Conservation (phyloP, 2,888 invertebrate genomes). For the Chaitophorus viminalis region DNA sequence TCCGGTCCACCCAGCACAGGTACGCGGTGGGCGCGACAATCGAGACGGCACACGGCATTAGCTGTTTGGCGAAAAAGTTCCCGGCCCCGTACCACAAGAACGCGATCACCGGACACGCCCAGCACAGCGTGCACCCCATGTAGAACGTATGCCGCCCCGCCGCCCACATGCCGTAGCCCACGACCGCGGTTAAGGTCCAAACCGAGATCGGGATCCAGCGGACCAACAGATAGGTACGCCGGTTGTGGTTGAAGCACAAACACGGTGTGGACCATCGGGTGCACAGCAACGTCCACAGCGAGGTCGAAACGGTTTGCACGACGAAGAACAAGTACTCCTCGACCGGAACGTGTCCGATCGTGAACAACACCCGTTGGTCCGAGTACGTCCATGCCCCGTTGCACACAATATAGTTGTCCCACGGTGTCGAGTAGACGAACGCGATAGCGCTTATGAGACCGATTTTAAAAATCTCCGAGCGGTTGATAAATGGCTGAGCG, state of each 20-base stretch:
- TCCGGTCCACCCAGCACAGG: slow-evolving; percentile 14
- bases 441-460: background rate
- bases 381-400: background rate
- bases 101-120: background rate
- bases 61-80: background rate
- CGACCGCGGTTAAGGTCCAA: no score
- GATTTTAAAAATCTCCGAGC: background rate
- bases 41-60: background rate
- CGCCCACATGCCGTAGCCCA: background rate
- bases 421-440: background rate
- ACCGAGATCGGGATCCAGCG: background rate
- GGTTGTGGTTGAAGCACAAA: background rate
- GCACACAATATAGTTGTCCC: background rate
- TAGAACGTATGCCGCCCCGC: background rate
- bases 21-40: background rate
- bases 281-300: slow-evolving; percentile 11
- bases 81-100: slow-evolving; percentile 8
- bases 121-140: background rate
- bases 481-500: background rate
- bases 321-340: slow-evolving; percentile 13
- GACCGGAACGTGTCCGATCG: background rate
- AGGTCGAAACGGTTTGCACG: background rate
- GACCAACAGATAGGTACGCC: background rate
- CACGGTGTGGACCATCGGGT: background rate
- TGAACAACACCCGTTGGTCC: background rate